These are phyloP conservation scores for Polietes domitor DNA, from an alignment of 2,888 invertebrate species.

Conservation along the genomic window DNA sequence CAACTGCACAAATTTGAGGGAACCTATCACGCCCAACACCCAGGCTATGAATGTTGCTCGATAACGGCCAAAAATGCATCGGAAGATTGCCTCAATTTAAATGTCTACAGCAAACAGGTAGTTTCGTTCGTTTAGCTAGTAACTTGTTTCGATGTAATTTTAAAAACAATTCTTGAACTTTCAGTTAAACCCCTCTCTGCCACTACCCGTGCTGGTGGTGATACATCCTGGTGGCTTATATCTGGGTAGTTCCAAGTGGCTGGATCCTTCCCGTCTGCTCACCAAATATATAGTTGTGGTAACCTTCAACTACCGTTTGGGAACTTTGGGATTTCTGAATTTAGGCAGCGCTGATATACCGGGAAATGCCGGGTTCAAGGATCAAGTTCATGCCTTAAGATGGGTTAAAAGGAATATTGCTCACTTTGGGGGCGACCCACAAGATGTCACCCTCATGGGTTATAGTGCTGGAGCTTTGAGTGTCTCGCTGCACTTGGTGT, in stretches of 20 bases:
- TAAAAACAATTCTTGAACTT: slow-evolving; percentile 9
- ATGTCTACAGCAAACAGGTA: slow-evolving; percentile 81
- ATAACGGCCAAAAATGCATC: slow-evolving; percentile 76
- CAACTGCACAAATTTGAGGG: slow-evolving; percentile 67
- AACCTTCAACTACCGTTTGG: slow-evolving; percentile 84
- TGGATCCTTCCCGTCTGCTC: slow-evolving; percentile 83
- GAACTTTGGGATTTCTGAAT: slow-evolving; percentile 82
- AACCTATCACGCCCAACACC: slow-evolving; percentile 80
- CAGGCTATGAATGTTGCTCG: slow-evolving; percentile 82
- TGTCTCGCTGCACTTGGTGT: slow-evolving; percentile 78
- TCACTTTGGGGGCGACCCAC: slow-evolving; percentile 82
- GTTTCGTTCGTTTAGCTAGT: too few species aligned
- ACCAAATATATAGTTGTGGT: slow-evolving; percentile 84
- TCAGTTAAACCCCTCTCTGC: slow-evolving; percentile 48
- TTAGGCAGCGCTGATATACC: slow-evolving; percentile 82
- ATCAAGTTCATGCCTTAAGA: slow-evolving; percentile 82
- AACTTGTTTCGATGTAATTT: not conserved
- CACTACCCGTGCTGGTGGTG: slow-evolving; percentile 83
- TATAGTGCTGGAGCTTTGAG: slow-evolving; percentile 77
- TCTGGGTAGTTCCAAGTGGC: slow-evolving; percentile 78
- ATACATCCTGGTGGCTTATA: slow-evolving; percentile 86
- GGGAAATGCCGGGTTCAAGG: slow-evolving; percentile 83
- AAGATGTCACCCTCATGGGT: slow-evolving; percentile 82
- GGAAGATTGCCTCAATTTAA: slow-evolving; percentile 83
- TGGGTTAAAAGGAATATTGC: slow-evolving; percentile 82